Base-by-base conservation (phyloP, 2,797 vertebrate species). In the Eremophila alpestris region DNA sequence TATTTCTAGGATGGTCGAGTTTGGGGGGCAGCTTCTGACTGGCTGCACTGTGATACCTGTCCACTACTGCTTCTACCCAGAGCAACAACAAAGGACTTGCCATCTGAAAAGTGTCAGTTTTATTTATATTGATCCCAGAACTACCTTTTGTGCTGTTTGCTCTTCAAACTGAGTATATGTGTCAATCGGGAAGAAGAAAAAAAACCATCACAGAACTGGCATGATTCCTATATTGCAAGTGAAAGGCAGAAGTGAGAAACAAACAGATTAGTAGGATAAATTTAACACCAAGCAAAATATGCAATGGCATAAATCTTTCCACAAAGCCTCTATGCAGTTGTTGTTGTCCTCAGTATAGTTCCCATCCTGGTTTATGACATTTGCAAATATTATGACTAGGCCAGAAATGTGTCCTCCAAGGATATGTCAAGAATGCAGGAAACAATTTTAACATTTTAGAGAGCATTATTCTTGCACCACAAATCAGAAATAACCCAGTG, bases 111-210 rank as follows among this genome's bases (percentile, higher is more conserved):
- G 58, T 87, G 91, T 48, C 88, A 87, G 26, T 54, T 91, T 94
- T 91, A 85, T 93, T 94, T 94, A 63, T 89, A 83, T 76, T 54
- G 84, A 92, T 92, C 40, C 14, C 45, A 52, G 89, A 93, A 94
- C 75, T 93, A 60, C 36, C 45, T 94, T 93, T 73, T 73, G 51
- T 73, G 63, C 19, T 88, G 59, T 94, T 83, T 78, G 36, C 22
- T 83, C 51, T 83, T 91, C 76, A 73, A 54, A 78, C 29, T 46
- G 21, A 71, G 7, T 68, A 26, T 40, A 24, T 70, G 11, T 80
- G 84, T 83, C 86, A 82, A 38, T 56, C 82, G 81, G 75, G 34
- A 92, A 54, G 48, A 71, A 16, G 46, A 77, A 81, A 86, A 89
- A 14, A 76, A 81, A 38, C 19, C 48, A 11, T 62, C 20, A 62